These are phyloP conservation scores for Drosophila rhopaloa DNA, from an alignment of 1,140 invertebrate genomes.

Conservation along the genomic window DNA sequence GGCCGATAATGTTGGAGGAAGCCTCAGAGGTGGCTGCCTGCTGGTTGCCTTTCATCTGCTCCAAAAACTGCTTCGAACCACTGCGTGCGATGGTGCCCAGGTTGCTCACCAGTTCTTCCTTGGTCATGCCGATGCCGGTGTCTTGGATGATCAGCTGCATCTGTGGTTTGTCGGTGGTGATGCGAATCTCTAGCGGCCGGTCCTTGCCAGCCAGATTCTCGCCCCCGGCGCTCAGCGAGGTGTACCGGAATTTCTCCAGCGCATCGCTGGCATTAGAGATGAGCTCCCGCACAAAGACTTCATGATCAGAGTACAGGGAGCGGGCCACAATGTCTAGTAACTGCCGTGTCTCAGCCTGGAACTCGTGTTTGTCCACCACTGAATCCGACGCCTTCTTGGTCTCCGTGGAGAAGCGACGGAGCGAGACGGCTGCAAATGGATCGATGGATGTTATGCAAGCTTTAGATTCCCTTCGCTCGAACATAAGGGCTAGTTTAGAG, in stretches of 20 bases:
- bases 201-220: conserved; percentile 85
- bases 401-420: conserved; percentile 42
- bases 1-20: conserved; percentile 95
- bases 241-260: conserved; percentile 95
- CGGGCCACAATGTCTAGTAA: conserved; percentile 98
- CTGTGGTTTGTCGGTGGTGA: conserved; percentile 94
- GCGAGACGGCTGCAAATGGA: conserved; percentile 9
- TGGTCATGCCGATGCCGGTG: conserved; percentile 97
- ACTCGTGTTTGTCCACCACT: conserved; percentile 89
- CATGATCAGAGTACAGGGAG: conserved; percentile 98
- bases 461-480: too few relatives aligned
- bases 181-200: conserved; percentile 93
- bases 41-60: conserved; percentile 91
- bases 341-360: conserved; percentile 98
- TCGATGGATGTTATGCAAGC: background rate
- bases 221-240: conserved; percentile 86
- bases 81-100: conserved; percentile 98
- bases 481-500: too few relatives aligned
- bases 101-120: conserved; percentile 95
- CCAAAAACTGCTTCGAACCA: conserved; percentile 97
- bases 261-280: conserved; percentile 99
- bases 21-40: conserved; percentile 86
- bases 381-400: conserved; percentile 7
- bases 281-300: conserved; percentile 97
- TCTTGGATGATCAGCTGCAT: conserved; percentile 96